Evolutionary conservation across 2,888 invertebrate species (phyloP).

Genomic region (Eupelmus urozonus): DNA sequence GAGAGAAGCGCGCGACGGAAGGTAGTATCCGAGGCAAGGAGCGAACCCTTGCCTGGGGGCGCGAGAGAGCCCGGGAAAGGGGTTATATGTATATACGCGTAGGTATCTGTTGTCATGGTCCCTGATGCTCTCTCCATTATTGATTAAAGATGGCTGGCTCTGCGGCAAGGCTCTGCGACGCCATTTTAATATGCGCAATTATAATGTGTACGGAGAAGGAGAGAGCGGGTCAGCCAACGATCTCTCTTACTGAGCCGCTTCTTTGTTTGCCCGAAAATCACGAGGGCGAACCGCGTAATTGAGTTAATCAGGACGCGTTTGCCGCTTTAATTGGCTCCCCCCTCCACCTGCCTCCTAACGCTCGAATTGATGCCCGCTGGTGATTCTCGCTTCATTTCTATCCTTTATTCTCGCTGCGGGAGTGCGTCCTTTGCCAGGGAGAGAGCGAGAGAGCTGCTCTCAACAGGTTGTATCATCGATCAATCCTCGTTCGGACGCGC

Average conservation of each 20-base stretch:
- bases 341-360: constrained; percentile 16
- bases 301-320: constrained; percentile 76
- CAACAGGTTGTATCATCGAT: constrained; percentile 66
- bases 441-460: constrained; percentile 49
- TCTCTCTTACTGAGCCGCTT: constrained; percentile 23
- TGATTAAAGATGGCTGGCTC: constrained; percentile 77
- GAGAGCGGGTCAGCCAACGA: constrained; percentile 25
- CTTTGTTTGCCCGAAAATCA: constrained; percentile 63
- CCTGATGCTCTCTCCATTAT: constrained; percentile 78
- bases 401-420: background rate
- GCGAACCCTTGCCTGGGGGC: constrained; percentile 72
- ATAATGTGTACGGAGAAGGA: constrained; percentile 71
- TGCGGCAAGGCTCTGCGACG: constrained; percentile 67
- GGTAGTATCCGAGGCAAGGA: constrained; percentile 65
- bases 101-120: constrained; percentile 78
- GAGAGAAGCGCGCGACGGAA: constrained; percentile 48
- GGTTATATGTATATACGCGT: constrained; percentile 47
- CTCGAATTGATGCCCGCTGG: constrained; percentile 30
- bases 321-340: constrained; percentile 72
- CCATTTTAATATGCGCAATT: constrained; percentile 78
- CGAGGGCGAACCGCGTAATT: constrained; percentile 73
- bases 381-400: constrained; percentile 28
- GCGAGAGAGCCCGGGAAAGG: constrained; percentile 66
- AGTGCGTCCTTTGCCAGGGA: background rate
- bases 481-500: background rate